Evolutionary conservation across 2,113 vertebrate species (phyloP), one percentile per base, ranked within the genome.

Genomic region (Corythoichthys intestinalis): DNA sequence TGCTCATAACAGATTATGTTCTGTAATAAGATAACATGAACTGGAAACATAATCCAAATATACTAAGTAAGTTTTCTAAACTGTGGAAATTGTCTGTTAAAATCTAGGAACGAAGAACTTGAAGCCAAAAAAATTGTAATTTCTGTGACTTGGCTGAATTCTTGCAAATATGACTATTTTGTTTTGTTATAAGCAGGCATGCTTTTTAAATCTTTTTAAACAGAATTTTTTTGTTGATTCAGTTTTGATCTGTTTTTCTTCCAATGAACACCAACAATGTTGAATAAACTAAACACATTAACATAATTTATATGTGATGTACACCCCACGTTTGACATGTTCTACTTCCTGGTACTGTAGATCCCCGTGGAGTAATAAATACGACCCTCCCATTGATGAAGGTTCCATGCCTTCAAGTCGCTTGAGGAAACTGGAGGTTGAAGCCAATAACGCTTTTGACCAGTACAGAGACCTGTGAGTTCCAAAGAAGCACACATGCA

Each of bases 321-420:
- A 57, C 54, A 35, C 34, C 6, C 8, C 39, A 41, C 38, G 20
- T 39, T 44, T 61, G 17, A 62, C n/a, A 62, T 72, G 34, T 68
- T 10, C 1, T 38, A 2, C 15, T 66, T 15, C 65, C 6, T 41
- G 2, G 56, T 39, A 4, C 68, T 6, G 78, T 88, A 99, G 97
- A 87, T 99, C 97, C 75, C 97, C 97, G 0, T 99, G 97, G 97
- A 99, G 97, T 90, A 99, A 99, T 91, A 98, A 98, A 76, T 99
- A 99, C 1, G 97, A 99, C 69, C 97, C 97, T 48, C 96, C 96
- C 44, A 93, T 99, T 86, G 97, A 99, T 86, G 97, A 99, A 7
- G 97, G 97, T 66, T 97, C 97, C 74, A 99, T 99, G 96, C 97
- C 97, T 37, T 98, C 97, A 8, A 93, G 94, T 74, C 95, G 97